Evolutionary conservation across 2,113 vertebrate species (phyloP).

Genomic region (Agelaius tricolor): DNA sequence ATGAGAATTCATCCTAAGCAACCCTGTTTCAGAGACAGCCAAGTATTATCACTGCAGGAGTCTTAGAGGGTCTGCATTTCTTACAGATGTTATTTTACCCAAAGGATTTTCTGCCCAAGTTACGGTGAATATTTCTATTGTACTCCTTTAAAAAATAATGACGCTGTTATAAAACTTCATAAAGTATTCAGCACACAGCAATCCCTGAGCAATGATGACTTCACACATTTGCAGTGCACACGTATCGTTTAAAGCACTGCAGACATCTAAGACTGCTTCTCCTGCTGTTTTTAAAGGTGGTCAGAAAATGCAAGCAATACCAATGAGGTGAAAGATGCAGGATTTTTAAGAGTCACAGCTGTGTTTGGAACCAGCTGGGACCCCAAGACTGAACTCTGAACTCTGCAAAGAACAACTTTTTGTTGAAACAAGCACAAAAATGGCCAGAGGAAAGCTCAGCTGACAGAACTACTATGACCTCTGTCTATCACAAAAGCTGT

Average conservation of each 20-base stretch:
- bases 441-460: background rate
- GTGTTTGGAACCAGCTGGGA: background rate
- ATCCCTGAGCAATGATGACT: conserved; percentile 6
- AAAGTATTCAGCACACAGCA: conserved; percentile 14
- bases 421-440: background rate
- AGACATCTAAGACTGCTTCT: background rate
- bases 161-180: conserved; percentile 1
- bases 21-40: background rate
- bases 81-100: background rate
- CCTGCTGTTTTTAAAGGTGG: background rate
- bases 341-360: background rate
- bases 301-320: background rate
- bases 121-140: background rate
- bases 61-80: background rate
- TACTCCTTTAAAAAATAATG: conserved; percentile 25
- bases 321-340: background rate
- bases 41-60: background rate
- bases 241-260: conserved; percentile 26
- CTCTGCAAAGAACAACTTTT: background rate
- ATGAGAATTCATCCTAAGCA: background rate
- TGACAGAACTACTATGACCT: background rate
- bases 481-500: background rate
- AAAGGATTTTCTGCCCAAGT: background rate
- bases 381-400: background rate
- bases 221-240: background rate